These are phyloP conservation scores for Sepioteuthis lessoniana DNA, from an alignment of 2,888 invertebrate genomes.

Conservation along the genomic window DNA sequence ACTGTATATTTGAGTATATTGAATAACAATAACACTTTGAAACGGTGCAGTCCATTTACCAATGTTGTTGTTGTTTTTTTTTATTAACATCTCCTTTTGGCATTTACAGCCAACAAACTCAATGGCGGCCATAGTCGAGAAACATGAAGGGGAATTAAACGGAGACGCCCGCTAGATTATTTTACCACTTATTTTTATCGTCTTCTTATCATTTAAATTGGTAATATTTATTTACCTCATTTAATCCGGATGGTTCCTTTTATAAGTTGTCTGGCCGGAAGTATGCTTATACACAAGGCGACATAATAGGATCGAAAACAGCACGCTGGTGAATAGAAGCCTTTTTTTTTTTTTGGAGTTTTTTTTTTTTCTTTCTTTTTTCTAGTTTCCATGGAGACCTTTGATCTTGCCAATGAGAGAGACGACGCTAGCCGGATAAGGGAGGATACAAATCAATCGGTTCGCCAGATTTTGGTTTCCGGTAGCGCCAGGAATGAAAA, in stretches of 20 bases:
- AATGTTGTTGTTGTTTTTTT: no score
- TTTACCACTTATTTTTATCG: constrained; percentile 4
- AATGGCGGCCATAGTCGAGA: not conserved
- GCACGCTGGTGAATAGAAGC: not conserved
- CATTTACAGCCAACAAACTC: not conserved
- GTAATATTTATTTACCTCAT: constrained; percentile 15
- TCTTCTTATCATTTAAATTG: not conserved
- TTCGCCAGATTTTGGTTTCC: not conserved
- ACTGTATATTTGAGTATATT: not conserved
- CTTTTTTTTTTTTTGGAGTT: not conserved
- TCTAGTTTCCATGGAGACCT: not conserved
- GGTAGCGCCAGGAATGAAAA: not conserved
- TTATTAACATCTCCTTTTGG: not conserved
- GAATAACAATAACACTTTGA: not conserved
- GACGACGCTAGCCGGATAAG: not conserved
- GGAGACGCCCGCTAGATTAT: not conserved
- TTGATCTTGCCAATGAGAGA: not conserved
- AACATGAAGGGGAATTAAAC: not conserved
- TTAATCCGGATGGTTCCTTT: constrained; percentile 33
- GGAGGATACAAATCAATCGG: not conserved
- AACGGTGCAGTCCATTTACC: not conserved
- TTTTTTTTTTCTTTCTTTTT: no score
- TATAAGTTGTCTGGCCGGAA: not conserved
- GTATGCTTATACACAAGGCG: not conserved
- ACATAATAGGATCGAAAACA: not conserved